These are phyloP conservation scores for Balaeniceps rex DNA, from an alignment of 2,113 vertebrate species.

Conservation along the genomic window DNA sequence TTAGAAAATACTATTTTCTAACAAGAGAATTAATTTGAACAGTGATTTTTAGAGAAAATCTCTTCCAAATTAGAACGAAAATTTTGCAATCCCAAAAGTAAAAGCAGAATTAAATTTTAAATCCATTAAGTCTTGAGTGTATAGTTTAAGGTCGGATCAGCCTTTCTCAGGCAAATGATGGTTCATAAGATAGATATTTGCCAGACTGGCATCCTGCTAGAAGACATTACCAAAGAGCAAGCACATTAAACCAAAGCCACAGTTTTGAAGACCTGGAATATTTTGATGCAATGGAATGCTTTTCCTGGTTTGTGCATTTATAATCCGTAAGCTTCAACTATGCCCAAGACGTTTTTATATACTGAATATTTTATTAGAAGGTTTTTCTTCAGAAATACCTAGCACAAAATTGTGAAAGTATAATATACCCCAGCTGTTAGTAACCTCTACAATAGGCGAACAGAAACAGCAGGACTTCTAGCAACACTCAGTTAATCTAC, in stretches of 20 bases:
- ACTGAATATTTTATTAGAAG: background rate
- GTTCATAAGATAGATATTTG: background rate
- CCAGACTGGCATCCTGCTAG: background rate
- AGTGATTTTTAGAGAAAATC: background rate
- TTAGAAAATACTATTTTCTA: background rate
- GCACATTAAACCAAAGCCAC: background rate
- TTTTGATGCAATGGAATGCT: background rate
- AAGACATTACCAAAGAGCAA: background rate
- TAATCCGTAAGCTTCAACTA: background rate
- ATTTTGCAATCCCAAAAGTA: background rate
- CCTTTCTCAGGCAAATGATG: background rate
- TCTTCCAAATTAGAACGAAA: background rate
- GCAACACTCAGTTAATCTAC: background rate
- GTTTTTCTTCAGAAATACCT: background rate
- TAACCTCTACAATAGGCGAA: background rate
- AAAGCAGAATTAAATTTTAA: background rate
- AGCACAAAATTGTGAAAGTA: background rate
- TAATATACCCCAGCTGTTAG: background rate
- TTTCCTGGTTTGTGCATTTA: background rate
- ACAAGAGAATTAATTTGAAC: background rate
- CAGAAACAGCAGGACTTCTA: background rate
- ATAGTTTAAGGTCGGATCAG: background rate
- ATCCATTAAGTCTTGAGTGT: background rate
- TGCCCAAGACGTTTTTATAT: rapidly evolving
- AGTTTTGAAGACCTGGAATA: background rate